These are phyloP conservation scores for Coboldia fuscipes DNA, from an alignment of 1,140 invertebrate species.

Conservation along the genomic window DNA sequence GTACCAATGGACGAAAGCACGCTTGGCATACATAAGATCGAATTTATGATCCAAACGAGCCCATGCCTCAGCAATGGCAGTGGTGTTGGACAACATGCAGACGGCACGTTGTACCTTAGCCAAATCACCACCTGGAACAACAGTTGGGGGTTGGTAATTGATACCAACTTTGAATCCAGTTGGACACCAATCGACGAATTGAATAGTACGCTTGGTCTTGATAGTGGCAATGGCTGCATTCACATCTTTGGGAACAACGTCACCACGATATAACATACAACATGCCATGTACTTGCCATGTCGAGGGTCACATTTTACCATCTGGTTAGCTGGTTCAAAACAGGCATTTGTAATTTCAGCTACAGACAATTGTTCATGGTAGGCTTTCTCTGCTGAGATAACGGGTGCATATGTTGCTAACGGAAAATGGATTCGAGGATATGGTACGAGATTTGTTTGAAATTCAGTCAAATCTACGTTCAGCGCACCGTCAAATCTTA, in stretches of 20 bases:
- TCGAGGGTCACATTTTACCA: constrained; percentile 82
- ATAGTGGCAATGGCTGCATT: constrained; percentile 68
- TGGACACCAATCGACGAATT: constrained; percentile 83
- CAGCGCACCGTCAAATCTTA: constrained; percentile 71
- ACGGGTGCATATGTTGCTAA: constrained; percentile 69
- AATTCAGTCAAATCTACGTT: constrained; percentile 82
- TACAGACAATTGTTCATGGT: constrained; percentile 63
- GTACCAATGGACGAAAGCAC: constrained; percentile 72
- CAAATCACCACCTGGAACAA: constrained; percentile 62
- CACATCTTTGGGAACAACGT: constrained; percentile 59
- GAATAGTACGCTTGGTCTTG: constrained; percentile 64
- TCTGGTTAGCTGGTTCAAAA: constrained; percentile 76
- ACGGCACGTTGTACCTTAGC: constrained; percentile 49
- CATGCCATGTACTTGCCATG: constrained; percentile 83
- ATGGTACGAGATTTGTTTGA: constrained; percentile 72
- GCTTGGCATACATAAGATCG: constrained; percentile 63
- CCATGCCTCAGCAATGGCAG: constrained; percentile 63
- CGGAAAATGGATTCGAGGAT: constrained; percentile 66
- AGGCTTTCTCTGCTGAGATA: constrained; percentile 69
- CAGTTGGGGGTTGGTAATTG: constrained; percentile 61
- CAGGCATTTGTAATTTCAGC: constrained; percentile 77
- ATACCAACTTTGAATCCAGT: constrained; percentile 70
- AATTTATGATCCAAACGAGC: constrained; percentile 61
- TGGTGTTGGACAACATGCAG: constrained; percentile 65
- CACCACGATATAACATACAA: constrained; percentile 57